These are phyloP conservation scores for Drosophila pseudotakahashii DNA, from an alignment of 2,888 invertebrate genomes.

Conservation along the genomic window DNA sequence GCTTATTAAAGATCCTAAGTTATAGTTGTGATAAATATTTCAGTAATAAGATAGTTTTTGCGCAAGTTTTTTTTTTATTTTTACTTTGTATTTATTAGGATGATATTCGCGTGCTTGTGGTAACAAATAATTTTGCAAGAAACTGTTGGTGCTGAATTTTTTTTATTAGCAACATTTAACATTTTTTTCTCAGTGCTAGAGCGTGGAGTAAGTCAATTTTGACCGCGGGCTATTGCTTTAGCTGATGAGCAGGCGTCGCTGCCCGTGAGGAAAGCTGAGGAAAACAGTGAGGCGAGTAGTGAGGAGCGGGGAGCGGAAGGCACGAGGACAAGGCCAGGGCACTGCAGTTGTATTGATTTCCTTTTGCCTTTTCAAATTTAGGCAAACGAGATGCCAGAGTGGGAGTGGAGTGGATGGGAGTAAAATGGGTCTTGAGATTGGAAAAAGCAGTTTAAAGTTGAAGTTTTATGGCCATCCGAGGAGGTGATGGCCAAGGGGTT, in stretches of 20 bases:
- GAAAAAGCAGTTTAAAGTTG: conserved; percentile 75
- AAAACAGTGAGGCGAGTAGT: conserved; percentile 1
- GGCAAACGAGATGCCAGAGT: conserved; percentile 47
- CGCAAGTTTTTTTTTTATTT: no score
- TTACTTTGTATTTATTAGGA: no score
- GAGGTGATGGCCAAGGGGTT: conserved; percentile 59
- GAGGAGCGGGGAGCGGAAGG: neutral
- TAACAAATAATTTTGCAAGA: no score
- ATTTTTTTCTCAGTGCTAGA: conserved; percentile 12
- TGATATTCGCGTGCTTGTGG: no score
- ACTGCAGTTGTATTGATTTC: conserved; percentile 77
- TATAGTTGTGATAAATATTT: no score
- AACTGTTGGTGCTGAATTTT: no score
- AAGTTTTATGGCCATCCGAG: conserved; percentile 69
- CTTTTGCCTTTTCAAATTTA: conserved; percentile 52
- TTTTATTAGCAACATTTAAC: no score
- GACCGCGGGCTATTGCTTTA: conserved; percentile 79
- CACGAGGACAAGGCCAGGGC: conserved; percentile 25
- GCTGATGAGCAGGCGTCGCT: conserved; percentile 64
- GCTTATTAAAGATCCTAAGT: no score
- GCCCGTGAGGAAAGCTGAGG: conserved; percentile 13
- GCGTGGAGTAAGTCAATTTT: conserved; percentile 66
- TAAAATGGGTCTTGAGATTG: conserved; percentile 31
- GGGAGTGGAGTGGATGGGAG: conserved; percentile 33
- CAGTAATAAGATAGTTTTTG: no score